These are phyloP conservation scores for Hirundo rustica DNA, from an alignment of 2,797 vertebrate species.

Conservation along the genomic window DNA sequence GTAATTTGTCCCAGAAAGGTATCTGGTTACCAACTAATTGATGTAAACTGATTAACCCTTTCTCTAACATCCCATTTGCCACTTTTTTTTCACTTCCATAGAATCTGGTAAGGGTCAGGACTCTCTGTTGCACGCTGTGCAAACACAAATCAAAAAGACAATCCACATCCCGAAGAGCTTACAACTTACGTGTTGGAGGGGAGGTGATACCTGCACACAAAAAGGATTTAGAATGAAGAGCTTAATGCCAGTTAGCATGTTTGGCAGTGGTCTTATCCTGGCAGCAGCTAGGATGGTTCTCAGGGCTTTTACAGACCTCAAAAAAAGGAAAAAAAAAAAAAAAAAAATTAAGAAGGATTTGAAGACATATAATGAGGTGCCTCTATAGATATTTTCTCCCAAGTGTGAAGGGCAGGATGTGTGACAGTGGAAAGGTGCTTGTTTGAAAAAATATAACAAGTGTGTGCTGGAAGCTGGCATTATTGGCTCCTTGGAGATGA, in stretches of 20 bases:
- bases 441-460: constrained; percentile 32
- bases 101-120: constrained; percentile 43
- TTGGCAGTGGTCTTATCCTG: constrained; percentile 14
- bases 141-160: constrained; percentile 56
- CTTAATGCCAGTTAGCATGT: background rate
- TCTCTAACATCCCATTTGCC: constrained; percentile 27
- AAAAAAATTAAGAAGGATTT: constrained; percentile 17
- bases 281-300: background rate
- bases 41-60: constrained; percentile 67
- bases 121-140: constrained; percentile 34
- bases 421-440: constrained; percentile 22
- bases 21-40: constrained; percentile 59
- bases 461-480: constrained; percentile 12
- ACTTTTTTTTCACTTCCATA: constrained; percentile 32
- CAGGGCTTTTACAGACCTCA: background rate
- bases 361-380: constrained; percentile 7
- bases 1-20: constrained; percentile 58
- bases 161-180: background rate
- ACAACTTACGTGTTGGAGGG: background rate
- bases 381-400: constrained; percentile 3
- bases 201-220: constrained; percentile 41
- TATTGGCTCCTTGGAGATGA: constrained; percentile 40
- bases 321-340: background rate
- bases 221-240: constrained; percentile 24
- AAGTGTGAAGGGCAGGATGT: constrained; percentile 22